phyloP scores from a whole-genome alignment of 2,113 vertebrate genomes.

The Podocnemis expansa region DNA sequence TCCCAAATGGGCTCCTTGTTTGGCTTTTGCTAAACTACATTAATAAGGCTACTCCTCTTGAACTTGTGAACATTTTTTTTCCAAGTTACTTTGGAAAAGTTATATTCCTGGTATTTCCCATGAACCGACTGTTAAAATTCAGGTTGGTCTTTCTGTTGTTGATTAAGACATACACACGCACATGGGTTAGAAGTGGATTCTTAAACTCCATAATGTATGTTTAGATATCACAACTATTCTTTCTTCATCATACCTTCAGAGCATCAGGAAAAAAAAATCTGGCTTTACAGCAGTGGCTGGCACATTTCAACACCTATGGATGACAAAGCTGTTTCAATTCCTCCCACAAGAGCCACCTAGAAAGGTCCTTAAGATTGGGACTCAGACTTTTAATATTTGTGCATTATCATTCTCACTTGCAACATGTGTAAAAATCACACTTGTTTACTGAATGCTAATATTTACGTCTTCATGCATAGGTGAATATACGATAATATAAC shows the following conservation, averaged over 20 bases:
- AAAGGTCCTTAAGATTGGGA: no score
- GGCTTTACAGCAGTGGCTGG: no score
- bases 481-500: background rate
- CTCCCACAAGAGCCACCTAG: background rate
- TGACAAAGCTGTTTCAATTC: background rate
- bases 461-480: background rate
- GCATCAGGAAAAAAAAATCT: no score
- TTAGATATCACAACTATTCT: no score
- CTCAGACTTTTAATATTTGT: background rate
- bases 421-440: background rate
- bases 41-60: no score
- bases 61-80: background rate
- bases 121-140: background rate
- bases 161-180: background rate
- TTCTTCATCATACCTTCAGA: no score
- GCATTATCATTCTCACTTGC: background rate
- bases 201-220: no score
- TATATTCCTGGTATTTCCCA: background rate
- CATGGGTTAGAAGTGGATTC: no score
- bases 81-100: background rate
- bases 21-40: no score
- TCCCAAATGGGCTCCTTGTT: no score
- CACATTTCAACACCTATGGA: background rate
- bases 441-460: background rate
- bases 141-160: background rate